Evolutionary conservation across 2,888 invertebrate species (phyloP), one percentile per base, ranked within the genome.

Genomic region (Phania funesta): DNA sequence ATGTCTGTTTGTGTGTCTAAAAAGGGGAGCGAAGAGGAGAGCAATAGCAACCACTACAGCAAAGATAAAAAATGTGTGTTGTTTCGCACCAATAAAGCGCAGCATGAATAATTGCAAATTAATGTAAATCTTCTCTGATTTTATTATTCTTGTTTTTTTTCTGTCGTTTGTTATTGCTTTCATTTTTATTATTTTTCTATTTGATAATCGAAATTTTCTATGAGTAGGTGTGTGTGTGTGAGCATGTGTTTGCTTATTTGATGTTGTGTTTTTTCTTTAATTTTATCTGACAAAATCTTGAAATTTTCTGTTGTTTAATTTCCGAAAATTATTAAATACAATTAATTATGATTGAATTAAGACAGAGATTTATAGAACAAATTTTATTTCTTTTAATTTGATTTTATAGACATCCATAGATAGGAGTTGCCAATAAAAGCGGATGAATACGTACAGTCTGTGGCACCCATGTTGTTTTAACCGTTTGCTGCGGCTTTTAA

Each of bases 101-200:
- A 87, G 89, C 88, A 85, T 89, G 89, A 89, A 87, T 88, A 88
- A 89, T 88, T 86, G 89, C 87, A 87, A 89, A 88, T 89, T 89
- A 89, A 89, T 89, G 88, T 88, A 88, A 89, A 89, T 89, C 89
- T 83, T 75, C 65, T 82, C 46, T 65, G 74, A 75, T 75, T 82
- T 78, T 50, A 52, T 46, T 38, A 4, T 26, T 52, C 7, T 62
- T 50, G 20, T 46, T 52, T 32, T 24, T 32, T 22, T 67, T 48
- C 16, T 32, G 29, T 62, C 44, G 20, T 35, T 13, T 64, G 22
- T 77, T 54, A 41, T n/a, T 18, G 50, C 13, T 60, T 77, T 77
- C 22, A 20, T n/a, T 70, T 70, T 77, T 68, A 77, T 68, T 44
- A 35, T 68, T 41, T 24, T 68, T 77, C 62, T 54, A 56, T 70